Percentiles rank a stretch among this genome's conserved stretches.
These are phyloP conservation scores for Pogonus chalceus DNA, from an alignment of 1,140 invertebrate genomes.

Conservation along the genomic window DNA sequence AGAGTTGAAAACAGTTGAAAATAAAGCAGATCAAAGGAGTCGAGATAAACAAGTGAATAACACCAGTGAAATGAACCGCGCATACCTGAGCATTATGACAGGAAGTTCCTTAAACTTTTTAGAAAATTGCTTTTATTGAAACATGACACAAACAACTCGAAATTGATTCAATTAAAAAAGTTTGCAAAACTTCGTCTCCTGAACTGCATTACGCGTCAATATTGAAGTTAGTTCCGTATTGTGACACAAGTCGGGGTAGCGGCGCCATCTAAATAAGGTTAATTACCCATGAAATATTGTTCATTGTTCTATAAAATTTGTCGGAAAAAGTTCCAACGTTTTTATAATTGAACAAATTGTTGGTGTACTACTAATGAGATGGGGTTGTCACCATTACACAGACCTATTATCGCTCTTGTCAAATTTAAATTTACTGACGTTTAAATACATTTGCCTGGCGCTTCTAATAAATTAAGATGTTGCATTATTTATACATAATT, in stretches of 20 bases:
- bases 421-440: too few species aligned
- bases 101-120: too few species aligned
- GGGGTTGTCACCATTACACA: too few species aligned
- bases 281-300: slow-evolving; percentile 1
- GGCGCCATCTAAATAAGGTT: background rate
- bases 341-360: background rate
- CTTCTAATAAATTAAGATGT: background rate
- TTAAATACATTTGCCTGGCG: background rate
- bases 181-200: background rate
- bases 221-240: background rate
- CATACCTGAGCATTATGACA: background rate
- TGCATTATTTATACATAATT: background rate
- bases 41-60: background rate
- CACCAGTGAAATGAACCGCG: background rate
- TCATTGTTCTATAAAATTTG: background rate
- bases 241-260: background rate
- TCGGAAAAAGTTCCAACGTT: background rate
- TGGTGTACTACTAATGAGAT: background rate
- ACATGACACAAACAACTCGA: slow-evolving; percentile 8
- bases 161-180: slow-evolving; percentile 9
- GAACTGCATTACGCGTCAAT: background rate
- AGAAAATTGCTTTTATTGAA: slow-evolving; percentile 4
- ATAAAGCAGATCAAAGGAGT: background rate
- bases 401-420: too few species aligned
- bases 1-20: background rate